Evolutionary conservation across 2,113 vertebrate species (phyloP), one percentile per base, ranked within the genome.

Genomic region (Carassius carassius): DNA sequence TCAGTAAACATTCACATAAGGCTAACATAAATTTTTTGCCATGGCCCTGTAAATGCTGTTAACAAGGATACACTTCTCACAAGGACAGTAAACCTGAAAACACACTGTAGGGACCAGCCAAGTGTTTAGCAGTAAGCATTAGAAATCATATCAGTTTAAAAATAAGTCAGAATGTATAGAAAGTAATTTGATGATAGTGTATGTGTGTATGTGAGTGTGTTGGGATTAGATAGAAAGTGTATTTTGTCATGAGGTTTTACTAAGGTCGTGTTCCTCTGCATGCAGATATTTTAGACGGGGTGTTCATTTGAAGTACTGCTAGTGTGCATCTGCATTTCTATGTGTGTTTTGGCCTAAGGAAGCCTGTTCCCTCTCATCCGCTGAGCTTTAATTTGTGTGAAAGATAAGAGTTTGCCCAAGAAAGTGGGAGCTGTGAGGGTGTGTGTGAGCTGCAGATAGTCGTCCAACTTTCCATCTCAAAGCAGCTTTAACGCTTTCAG

Each of bases 371-470:
- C 82, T 87, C 65, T 83, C 25, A 23, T 82, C 37, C 35, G 44
- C 32, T 12, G 73, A 84, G 37, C 56, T 84, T 70, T 77, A 84
- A 56, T 82, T 44, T 73, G 83, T 82, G 72, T 62, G 77, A 84
- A 41, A 81, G 32, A 84, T 84, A 70, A 84, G 83, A 77, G 82
- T 35, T 58, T 76, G 73, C 82, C 44, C 13, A 14, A 76, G 47
- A 75, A 65, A 17, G 14, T 47, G 60, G 41, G 81, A 84, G 70
- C 73, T 83, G 51, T 41, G 83, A 65, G 72, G 60, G 37, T 76
- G 83, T 84, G 62, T 84, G 83, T 56, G 74, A 78, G 83, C 51
- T 70, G 62, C 47, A 84, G 75, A 84, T 84, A 69, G 74, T 69
- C 44, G 11, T 23, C 49, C 29, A 76, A 69, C 32, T 54, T 21